Percentiles rank a stretch among this genome's conserved stretches.
These are phyloP conservation scores for Cremastobaeus sp. DNA, from an alignment of 2,888 invertebrate genomes.

Conservation along the genomic window DNA sequence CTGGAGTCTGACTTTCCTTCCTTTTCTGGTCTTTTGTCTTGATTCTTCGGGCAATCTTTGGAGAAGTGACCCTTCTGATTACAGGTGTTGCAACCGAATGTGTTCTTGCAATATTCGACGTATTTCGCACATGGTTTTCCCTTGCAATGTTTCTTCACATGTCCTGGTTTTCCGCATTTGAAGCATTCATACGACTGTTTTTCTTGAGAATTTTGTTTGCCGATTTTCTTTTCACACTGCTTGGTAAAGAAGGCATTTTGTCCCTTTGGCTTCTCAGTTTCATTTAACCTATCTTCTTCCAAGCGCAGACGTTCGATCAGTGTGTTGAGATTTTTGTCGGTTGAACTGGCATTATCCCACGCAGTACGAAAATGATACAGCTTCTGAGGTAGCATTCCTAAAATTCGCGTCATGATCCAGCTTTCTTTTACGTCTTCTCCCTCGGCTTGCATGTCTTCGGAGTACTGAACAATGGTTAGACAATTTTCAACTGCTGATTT, in stretches of 20 bases:
- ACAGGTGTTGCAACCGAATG: slow-evolving; percentile 3
- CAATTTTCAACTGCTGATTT: no score
- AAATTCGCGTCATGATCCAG: slow-evolving; percentile 61
- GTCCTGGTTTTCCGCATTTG: slow-evolving; percentile 7
- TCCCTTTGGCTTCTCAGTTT: background rate
- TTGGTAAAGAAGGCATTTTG: slow-evolving; percentile 18
- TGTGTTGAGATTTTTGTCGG: slow-evolving; percentile 41
- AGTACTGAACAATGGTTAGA: no score
- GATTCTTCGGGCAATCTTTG: slow-evolving; percentile 8
- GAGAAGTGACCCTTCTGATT: slow-evolving; percentile 16
- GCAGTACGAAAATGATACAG: slow-evolving; percentile 60
- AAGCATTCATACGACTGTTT: background rate
- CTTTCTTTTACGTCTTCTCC: no score
- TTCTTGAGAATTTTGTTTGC: background rate
- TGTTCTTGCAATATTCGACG: slow-evolving; percentile 8
- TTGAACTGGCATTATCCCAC: slow-evolving; percentile 58
- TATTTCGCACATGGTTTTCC: slow-evolving; percentile 2
- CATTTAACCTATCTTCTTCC: slow-evolving; percentile 2
- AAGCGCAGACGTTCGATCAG: slow-evolving; percentile 7
- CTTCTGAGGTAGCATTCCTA: slow-evolving; percentile 61
- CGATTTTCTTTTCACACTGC: background rate
- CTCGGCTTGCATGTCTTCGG: no score
- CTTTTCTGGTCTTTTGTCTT: no score
- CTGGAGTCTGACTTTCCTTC: no score
- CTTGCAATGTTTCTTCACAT: slow-evolving; percentile 1